Evolutionary conservation across 2,888 invertebrate species (phyloP), one percentile per base, ranked within the genome.

Genomic region (Hirtodrosophila alboralis): DNA sequence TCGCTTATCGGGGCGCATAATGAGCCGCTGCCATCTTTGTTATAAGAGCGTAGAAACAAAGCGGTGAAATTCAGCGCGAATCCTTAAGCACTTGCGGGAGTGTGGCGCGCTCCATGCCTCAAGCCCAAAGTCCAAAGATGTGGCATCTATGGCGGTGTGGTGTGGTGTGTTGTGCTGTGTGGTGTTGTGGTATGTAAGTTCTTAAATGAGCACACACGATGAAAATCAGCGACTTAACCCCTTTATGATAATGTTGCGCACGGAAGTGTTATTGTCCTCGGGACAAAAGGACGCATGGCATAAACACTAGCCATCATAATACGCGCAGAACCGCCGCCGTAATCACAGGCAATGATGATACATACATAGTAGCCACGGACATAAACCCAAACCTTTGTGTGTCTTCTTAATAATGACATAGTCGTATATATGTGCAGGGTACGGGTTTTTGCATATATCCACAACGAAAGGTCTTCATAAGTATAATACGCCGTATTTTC

Each of bases 191-290:
- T 49, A 54, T 75, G 67, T 53, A 74, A 81, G 76, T 84, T 78
- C 79, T 76, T 72, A 87, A 87, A 86, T 84, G 86, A 86, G 80
- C 85, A 83, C 71, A 73, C 75, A 73, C 75, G 75, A 86, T 79
- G 86, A 84, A 81, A 84, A 75, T 85, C 80, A 85, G 87, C 79
- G 87, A 71, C 85, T 87, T 87, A 87, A 86, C 87, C 87, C 87
- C 88, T 88, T 87, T 87, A 88, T 85, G 87, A 76, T 88, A 86
- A 86, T 87, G 84, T 83, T 77, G 64, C 70, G 80, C 84, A 85
- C 85, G 73, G 76, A 80, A 84, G 77, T 78, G 87, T 86, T 85
- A 88, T 87, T 87, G 87, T 88, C 87, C 87, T 83, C 77, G 57
- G 79, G 85, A 86, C 79, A 87, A 87, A 87, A 75, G 88, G 86